These are phyloP conservation scores for Drosophila acutilabella DNA, from an alignment of 2,888 invertebrate genomes.

Conservation along the genomic window DNA sequence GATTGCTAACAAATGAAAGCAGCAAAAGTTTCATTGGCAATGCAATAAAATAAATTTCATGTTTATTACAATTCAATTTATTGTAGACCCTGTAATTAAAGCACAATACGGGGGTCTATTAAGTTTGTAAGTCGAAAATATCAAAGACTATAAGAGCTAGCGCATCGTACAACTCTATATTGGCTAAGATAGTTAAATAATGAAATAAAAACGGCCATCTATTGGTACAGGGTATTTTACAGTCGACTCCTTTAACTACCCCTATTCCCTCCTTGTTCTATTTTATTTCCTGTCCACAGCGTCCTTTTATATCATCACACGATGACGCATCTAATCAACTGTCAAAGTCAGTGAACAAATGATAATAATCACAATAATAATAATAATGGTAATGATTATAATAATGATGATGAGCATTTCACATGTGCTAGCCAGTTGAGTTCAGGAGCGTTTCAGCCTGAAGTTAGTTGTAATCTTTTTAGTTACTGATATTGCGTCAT, in stretches of 20 bases:
- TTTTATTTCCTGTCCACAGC: not conserved
- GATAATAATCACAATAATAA: not conserved
- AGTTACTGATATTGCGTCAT: too few species aligned
- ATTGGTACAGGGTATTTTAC: too few species aligned
- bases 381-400: not conserved
- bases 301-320: slow-evolving; percentile 6
- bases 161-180: too few species aligned
- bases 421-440: slow-evolving; percentile 1
- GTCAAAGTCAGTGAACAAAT: slow-evolving; percentile 12
- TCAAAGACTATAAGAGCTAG: too few species aligned
- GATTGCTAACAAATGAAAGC: not conserved
- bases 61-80: slow-evolving; percentile 3
- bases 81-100: too few species aligned
- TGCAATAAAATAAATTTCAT: not conserved
- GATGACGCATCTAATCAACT: slow-evolving; percentile 11
- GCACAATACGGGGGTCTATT: too few species aligned
- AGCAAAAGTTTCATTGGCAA: not conserved
- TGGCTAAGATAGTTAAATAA: too few species aligned
- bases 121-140: too few species aligned
- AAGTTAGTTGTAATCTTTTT: not conserved
- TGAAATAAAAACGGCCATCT: too few species aligned
- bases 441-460: not conserved
- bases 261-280: too few species aligned
- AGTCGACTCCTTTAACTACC: too few species aligned
- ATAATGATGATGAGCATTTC: slow-evolving; percentile 1